Percentiles rank a stretch among this genome's conserved stretches.
Conservation (phyloP, 2,888 invertebrate species). For the Phyto melanocephala region DNA sequence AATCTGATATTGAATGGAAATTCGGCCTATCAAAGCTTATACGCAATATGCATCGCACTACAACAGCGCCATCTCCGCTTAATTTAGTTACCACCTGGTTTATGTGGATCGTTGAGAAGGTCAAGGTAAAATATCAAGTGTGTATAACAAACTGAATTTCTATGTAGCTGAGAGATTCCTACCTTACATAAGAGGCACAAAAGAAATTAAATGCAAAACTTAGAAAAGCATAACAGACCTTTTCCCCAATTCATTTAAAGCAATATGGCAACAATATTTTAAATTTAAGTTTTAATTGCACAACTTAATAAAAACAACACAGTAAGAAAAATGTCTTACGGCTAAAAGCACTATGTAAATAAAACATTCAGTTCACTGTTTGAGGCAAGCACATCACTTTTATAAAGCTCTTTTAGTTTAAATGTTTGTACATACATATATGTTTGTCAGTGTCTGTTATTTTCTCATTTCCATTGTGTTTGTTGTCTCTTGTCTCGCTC, state of each 20-base stretch:
- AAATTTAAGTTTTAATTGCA: constrained; percentile 7
- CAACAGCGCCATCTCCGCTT: constrained; percentile 97
- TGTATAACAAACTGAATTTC: constrained; percentile 66
- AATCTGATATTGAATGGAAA: constrained; percentile 99
- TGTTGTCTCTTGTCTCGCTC: constrained; percentile 68
- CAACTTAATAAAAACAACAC: neutral
- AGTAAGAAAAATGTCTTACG: neutral
- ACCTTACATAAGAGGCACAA: constrained; percentile 23
- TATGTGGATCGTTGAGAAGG: constrained; percentile 89
- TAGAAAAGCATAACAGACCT: constrained; percentile 70
- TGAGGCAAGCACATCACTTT: neutral
- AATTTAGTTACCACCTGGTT: constrained; percentile 97
- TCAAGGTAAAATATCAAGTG: constrained; percentile 82
- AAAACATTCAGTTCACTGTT: neutral
- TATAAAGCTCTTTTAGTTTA: neutral
- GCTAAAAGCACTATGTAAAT: neutral
- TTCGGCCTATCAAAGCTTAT: constrained; percentile 99
- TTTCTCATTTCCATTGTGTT: constrained; percentile 63
- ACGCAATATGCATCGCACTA: constrained; percentile 98
- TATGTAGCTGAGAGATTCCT: constrained; percentile 38
- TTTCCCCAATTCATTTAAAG: constrained; percentile 78
- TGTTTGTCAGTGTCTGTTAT: constrained; percentile 46
- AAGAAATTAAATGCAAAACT: neutral
- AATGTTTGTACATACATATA: neutral
- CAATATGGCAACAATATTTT: constrained; percentile 75